Evolutionary conservation across 2,797 vertebrate species (phyloP), one percentile per base, ranked within the genome.

Genomic region (Nothura maculosa): DNA sequence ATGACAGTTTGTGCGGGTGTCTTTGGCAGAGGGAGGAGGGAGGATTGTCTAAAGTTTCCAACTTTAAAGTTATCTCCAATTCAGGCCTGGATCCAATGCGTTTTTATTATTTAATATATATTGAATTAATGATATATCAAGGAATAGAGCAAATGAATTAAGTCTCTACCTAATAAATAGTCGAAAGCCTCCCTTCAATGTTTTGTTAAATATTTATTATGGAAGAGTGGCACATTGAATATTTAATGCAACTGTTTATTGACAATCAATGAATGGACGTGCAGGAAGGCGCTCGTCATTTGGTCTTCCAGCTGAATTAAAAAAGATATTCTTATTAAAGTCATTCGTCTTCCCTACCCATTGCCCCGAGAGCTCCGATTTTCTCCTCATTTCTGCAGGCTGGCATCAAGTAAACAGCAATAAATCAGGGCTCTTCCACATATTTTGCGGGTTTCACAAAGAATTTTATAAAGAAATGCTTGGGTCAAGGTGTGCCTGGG

Each of bases 171-270:
- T 96, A 95, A 96, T 75, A 97, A 97, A 97, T 97, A 97, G 97
- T 95, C 95, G 91, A 91, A 96, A 96, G 68, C 93, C 92, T 94
- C 89, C 76, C 92, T 96, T 94, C 96, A 96, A 97, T 87, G 96
- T 97, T 97, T 95, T 96, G 93, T 98, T 97, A 98, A 98, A 98
- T 98, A 98, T 98, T 98, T 97, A 98, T 97, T 97, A 90, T 54
- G 75, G 90, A 93, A 97, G 94, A 97, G 96, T 94, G 97, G 96
- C 96, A 40, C 79, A 91, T 95, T 97, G 97, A 97, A 98, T 98
- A 97, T 98, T 98, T 98, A 94, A 98, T 98, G 97, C 78, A 66
- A 89, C 91, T 78, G 95, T 97, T 98, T 98, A 98, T 98, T 97
- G 97, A 93, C 97, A 97, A 97, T 98, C 98, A 97, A 97, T 98